These are phyloP conservation scores for Bursaphelenchus okinawaensis DNA, from an alignment of 2,888 invertebrate genomes.

Conservation along the genomic window DNA sequence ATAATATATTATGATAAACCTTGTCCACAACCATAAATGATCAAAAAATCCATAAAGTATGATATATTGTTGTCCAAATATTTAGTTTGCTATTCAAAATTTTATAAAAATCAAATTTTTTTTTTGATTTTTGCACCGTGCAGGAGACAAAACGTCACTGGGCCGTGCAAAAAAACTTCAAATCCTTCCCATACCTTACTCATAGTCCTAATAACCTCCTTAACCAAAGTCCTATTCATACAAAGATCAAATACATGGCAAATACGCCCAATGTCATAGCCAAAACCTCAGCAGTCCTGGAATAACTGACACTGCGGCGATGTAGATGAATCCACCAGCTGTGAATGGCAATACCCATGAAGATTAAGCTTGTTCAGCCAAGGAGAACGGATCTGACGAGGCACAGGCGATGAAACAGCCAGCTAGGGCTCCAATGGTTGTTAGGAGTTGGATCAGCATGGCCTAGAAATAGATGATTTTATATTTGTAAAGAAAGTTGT, in stretches of 20 bases:
- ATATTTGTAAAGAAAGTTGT: no score
- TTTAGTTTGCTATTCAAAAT: no score
- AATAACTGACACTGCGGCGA: slow-evolving; percentile 95
- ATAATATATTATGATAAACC: no score
- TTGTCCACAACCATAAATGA: no score
- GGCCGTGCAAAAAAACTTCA: no score
- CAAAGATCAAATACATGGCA: slow-evolving; percentile 53
- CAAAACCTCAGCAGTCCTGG: slow-evolving; percentile 70
- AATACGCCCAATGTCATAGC: slow-evolving; percentile 38
- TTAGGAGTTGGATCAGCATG: slow-evolving; percentile 84
- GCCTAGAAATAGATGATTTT: slow-evolving; percentile 69
- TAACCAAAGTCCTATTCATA: slow-evolving; percentile 38
- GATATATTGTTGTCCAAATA: no score
- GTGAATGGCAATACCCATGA: slow-evolving; percentile 85
- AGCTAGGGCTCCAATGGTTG: slow-evolving; percentile 86
- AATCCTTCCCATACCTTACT: no score
- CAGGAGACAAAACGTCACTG: no score
- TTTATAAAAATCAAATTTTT: no score
- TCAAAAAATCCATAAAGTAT: no score
- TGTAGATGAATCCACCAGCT: slow-evolving; percentile 83
- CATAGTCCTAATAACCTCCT: no score
- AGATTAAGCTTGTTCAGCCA: slow-evolving; percentile 66
- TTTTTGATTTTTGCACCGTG: no score
- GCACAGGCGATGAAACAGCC: slow-evolving; percentile 63
- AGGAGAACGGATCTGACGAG: slow-evolving; percentile 44